Conservation (phyloP, 2,113 vertebrate species). For the Callospermophilus lateralis region DNA sequence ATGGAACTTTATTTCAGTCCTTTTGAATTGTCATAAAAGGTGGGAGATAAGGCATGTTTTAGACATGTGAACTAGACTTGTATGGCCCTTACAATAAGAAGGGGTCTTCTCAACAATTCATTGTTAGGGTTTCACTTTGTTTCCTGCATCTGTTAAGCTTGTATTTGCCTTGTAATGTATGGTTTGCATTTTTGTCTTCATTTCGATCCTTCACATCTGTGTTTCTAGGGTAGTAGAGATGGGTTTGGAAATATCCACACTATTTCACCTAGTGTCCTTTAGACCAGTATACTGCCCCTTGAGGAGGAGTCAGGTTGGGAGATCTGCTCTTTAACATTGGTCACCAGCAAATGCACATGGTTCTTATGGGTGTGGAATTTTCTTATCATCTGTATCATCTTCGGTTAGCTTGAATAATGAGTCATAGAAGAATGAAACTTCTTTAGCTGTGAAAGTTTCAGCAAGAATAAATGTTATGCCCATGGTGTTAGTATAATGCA, state of each 20-base stretch:
- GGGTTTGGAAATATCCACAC: background rate
- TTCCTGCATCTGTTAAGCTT: background rate
- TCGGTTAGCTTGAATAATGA: conserved; percentile 56
- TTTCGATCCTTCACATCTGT: background rate
- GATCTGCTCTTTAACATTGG: background rate
- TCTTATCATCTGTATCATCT: background rate
- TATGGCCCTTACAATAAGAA: background rate
- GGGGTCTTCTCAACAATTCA: background rate
- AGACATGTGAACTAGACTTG: background rate
- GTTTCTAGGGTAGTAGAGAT: background rate
- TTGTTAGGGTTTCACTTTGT: background rate
- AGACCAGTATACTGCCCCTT: background rate
- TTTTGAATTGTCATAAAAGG: conserved; percentile 41
- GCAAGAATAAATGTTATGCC: conserved; percentile 57
- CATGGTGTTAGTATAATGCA: conserved; percentile 45
- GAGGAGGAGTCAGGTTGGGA: background rate
- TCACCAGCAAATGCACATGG: background rate
- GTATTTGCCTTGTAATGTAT: background rate
- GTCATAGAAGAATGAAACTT: conserved; percentile 58
- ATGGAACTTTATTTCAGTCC: conserved; percentile 33
- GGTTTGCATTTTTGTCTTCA: background rate
- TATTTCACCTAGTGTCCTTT: background rate
- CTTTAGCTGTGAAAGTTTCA: conserved; percentile 63
- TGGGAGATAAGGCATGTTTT: conserved; percentile 18
- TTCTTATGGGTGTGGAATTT: background rate